Base-by-base conservation (phyloP, 2,888 invertebrate species). In the Megalurothrips usitatus region DNA sequence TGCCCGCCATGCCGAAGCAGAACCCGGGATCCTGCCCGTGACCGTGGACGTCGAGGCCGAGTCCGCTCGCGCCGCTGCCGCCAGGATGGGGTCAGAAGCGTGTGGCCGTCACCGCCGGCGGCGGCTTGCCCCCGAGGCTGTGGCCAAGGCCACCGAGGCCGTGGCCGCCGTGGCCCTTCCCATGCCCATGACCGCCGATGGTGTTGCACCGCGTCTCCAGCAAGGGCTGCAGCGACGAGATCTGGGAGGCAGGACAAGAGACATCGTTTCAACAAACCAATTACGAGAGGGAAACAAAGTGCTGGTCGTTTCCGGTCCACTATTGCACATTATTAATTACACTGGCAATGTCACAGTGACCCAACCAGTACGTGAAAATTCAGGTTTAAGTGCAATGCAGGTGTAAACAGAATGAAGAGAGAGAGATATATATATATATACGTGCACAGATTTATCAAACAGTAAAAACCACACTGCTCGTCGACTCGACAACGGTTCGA, bases 31-130 rank as follows among this genome's bases (percentile, higher is more conserved):
- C 58, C 58, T 58, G 58, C 58, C 17, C 19, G 14, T 58, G 14
- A 0, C 17, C 19, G 83, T 83, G 81, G 84, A 83, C 78, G 83
- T 84, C 82, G 83, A 82, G n/a, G 83, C 83, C 68, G 82, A 82
- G 49, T 83, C 83, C 49, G 82, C 81, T 43, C 2, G 34, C 34
- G 34, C 34, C 2, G 34, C 34, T 43, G 34, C 34, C 34, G 34
- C 34, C 34, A 58, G 58, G 58, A 17, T 58, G 58, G 17, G 58
- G 84, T 84, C 84, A 84, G 81, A 84, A 84, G 78, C 84, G 82
- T 78, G 84, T 83, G 79, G 84, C 83, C 10, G 84, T 83, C 43
- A 83, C 80, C n/a, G 79, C 80, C 26, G 79, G 82, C 6, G 34
- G 34, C 34, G 34, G 34, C 34, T 43, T 43, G 34, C 34, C 6